phyloP scores from a whole-genome alignment of 2,888 invertebrate species.

The Phymatocera aterrima region DNA sequence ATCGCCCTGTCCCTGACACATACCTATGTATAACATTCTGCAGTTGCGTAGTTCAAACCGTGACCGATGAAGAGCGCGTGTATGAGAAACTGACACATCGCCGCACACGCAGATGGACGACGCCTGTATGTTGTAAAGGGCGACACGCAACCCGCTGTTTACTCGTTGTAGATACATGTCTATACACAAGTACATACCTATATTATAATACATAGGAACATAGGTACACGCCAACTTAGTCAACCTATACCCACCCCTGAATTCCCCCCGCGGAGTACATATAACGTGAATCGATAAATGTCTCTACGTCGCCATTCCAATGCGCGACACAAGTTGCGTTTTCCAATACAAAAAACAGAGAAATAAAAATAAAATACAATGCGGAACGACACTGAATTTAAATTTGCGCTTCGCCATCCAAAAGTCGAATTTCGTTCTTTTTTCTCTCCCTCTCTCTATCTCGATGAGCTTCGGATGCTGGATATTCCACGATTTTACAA shows the following conservation, averaged over 20 bases:
- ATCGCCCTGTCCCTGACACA: too few relatives aligned
- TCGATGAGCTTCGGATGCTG: too few relatives aligned
- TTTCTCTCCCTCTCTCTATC: too few relatives aligned
- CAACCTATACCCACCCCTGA: background rate
- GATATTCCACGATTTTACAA: too few relatives aligned
- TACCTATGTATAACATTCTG: too few relatives aligned
- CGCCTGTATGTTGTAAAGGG: slow-evolving; percentile 23
- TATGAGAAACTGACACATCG: too few relatives aligned
- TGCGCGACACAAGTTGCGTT: background rate
- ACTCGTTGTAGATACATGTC: background rate
- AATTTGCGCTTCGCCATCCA: background rate
- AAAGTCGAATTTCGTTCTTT: background rate
- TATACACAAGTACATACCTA: background rate
- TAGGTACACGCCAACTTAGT: slow-evolving; percentile 5
- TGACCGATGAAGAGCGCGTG: too few relatives aligned
- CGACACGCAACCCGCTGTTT: slow-evolving; percentile 31
- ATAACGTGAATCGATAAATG: slow-evolving; percentile 38
- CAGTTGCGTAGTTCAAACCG: too few relatives aligned
- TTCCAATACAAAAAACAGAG: background rate
- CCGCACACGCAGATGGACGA: background rate
- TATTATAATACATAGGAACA: background rate
- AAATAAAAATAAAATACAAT: background rate
- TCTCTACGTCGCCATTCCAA: slow-evolving; percentile 21
- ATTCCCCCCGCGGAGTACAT: background rate
- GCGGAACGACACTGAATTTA: too few relatives aligned